phyloP scores from a whole-genome alignment of 2,113 vertebrate species.

The Meriones unguiculatus region DNA sequence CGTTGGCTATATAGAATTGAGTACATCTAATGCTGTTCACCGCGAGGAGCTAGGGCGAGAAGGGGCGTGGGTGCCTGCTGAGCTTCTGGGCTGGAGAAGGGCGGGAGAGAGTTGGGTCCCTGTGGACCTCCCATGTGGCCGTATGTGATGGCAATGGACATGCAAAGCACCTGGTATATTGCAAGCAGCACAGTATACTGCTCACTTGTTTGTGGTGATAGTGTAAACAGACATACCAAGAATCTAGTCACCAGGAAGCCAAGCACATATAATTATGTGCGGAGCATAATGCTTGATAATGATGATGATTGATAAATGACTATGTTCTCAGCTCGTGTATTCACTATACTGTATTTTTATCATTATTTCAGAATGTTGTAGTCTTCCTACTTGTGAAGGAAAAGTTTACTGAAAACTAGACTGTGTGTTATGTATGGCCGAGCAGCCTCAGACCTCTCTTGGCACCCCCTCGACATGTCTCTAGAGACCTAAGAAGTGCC shows the following conservation, averaged over 20 bases:
- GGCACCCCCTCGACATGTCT: too few species aligned
- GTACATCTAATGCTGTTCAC: not conserved
- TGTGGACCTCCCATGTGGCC: too few species aligned
- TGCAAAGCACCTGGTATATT: not conserved
- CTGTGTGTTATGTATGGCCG: not conserved
- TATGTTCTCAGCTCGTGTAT: not conserved
- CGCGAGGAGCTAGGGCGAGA: not conserved
- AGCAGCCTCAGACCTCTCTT: not conserved
- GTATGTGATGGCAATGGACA: not conserved
- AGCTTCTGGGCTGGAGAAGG: not conserved
- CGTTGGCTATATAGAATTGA: not conserved
- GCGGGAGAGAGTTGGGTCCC: not conserved
- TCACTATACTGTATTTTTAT: conserved; percentile 1
- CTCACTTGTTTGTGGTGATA: not conserved
- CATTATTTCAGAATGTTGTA: not conserved
- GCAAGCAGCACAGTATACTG: not conserved
- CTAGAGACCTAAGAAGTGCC: too few species aligned
- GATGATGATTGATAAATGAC: conserved; percentile 17
- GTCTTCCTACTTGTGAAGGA: not conserved
- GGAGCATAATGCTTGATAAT: conserved; percentile 21
- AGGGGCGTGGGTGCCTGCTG: not conserved
- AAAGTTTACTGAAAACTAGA: not conserved
- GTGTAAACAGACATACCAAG: not conserved
- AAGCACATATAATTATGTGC: conserved; percentile 9
- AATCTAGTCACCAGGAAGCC: not conserved